Conservation (phyloP, 1,140 invertebrate species). For the Ceratitis capitata region DNA sequence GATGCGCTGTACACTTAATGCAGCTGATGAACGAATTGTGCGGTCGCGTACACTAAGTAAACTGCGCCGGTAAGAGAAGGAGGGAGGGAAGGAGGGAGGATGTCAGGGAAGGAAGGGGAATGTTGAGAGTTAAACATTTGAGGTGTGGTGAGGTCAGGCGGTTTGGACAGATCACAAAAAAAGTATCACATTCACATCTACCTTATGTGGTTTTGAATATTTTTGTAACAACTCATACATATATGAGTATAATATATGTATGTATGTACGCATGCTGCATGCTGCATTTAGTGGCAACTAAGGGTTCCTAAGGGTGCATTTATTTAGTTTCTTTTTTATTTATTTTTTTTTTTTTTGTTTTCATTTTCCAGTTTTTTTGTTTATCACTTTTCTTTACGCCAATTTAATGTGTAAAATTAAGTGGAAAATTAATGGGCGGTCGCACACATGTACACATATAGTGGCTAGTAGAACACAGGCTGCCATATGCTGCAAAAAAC, state of each 20-base stretch:
- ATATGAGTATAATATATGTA: background rate
- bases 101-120: too few species aligned
- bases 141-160: background rate
- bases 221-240: background rate
- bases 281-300: background rate
- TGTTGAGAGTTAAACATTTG: background rate
- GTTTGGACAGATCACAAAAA: background rate
- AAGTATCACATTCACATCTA: background rate
- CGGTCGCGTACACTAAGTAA: constrained; percentile 7
- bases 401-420: constrained; percentile 37
- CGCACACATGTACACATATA: constrained; percentile 26
- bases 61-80: background rate
- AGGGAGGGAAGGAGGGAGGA: background rate
- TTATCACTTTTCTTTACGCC: constrained; percentile 21
- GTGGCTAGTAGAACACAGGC: too few species aligned
- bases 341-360: background rate
- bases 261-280: background rate
- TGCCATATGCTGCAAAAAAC: background rate
- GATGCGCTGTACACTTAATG: constrained; percentile 16
- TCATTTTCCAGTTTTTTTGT: constrained; percentile 1
- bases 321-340: background rate
- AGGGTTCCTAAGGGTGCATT: background rate
- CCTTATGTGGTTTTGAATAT: background rate
- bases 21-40: constrained; percentile 30
- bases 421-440: constrained; percentile 36